Evolutionary conservation across 2,113 vertebrate species (phyloP), one percentile per base, ranked within the genome.

Genomic region (Ancistrus triradiatus): DNA sequence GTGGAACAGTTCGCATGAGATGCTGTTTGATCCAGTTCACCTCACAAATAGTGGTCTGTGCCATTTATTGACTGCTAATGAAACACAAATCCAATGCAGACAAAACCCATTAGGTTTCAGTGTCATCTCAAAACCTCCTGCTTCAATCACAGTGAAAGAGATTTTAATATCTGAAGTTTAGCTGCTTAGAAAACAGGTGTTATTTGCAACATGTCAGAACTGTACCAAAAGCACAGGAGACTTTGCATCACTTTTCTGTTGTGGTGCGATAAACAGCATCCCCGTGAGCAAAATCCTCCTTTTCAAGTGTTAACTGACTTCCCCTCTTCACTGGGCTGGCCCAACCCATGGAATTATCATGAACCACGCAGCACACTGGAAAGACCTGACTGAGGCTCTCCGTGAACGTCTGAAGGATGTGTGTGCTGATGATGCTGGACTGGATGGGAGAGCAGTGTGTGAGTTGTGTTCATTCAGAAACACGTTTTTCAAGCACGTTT

Each of bases 401-500:
- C 27, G 24, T 46, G 61, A 35, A 18, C 14, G 40, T 66, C 47
- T 59, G 11, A 21, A 66, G 59, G 69, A 43, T 51, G 28, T 61
- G 44, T 37, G 27, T 66, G 64, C 56, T 59, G 43, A 52, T 74
- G 74, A 46, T 42, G 50, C 62, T 69, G 31, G 66, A 37, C 57
- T 35, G 68, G 53, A 40, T 42, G 38, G 5, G 22, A 37, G 49
- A 58, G 40, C 63, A 38, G 48, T 59, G 63, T 22, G 48, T 44
- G 40, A 6, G 15, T 64, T 24, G 21, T 46, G 50, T 70, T 60
- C 7, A 42, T 25, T 33, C 8, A 17, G 31, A 58, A 52, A 37
- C 18, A 11, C 9, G 25, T 42, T 18, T 3, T 63, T 90, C 88
- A 99, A 49, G 94, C 95, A 70, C 95, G 90, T 77, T 98, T 99